phyloP scores from a whole-genome alignment of 2,113 vertebrate genomes.

The Ursus arctos region DNA sequence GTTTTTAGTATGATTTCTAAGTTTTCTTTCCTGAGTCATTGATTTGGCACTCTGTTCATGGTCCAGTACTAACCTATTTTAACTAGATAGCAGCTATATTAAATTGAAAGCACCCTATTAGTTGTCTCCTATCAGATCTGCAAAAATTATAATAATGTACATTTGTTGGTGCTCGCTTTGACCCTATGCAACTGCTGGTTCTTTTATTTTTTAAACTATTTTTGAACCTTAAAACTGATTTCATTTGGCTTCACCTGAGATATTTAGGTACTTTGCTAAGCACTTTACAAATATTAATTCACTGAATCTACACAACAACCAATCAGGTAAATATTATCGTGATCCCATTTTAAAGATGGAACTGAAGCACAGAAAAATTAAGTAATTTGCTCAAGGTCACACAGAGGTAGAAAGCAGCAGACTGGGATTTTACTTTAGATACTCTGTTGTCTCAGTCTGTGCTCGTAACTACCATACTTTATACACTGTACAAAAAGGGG shows the following conservation, averaged over 20 bases:
- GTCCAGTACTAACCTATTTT: not conserved
- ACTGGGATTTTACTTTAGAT: not conserved
- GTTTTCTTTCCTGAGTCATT: not conserved
- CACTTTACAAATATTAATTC: not conserved
- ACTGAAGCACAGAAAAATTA: not conserved
- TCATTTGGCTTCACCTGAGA: not conserved
- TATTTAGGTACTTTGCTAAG: not conserved
- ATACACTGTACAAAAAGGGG: not conserved
- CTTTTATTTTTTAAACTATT: not conserved
- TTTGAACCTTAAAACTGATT: not conserved
- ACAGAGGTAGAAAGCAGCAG: not conserved
- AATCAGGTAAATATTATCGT: not conserved
- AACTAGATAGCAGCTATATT: not conserved
- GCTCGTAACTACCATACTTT: not conserved
- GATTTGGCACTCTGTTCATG: not conserved
- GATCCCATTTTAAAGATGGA: not conserved
- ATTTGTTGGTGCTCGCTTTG: not conserved
- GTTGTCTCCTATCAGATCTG: not conserved
- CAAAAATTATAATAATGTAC: not conserved
- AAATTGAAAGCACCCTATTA: not conserved
- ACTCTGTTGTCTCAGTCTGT: not conserved
- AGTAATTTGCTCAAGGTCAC: not conserved
- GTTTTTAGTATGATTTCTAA: not conserved
- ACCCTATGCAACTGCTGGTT: not conserved
- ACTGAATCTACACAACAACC: not conserved